Evolutionary conservation across 2,888 invertebrate genomes (phyloP).

Genomic region (Neuroscelio doddi): DNA sequence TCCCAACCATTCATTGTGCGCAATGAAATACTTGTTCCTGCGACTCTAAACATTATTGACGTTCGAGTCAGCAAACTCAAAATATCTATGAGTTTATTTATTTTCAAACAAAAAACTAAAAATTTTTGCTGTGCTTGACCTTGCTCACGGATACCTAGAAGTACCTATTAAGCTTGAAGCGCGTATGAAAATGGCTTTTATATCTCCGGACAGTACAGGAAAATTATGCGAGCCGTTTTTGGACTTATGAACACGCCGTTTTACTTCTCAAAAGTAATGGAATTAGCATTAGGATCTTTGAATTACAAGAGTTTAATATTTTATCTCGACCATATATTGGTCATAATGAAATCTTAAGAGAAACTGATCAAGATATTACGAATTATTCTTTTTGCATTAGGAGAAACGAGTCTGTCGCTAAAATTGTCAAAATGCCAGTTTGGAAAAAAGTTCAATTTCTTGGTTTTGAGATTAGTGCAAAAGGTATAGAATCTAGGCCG

Average conservation of each 20-base stretch:
- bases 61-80: no score
- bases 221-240: slow-evolving; percentile 54
- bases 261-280: slow-evolving; percentile 50
- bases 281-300: slow-evolving; percentile 19
- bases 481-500: slow-evolving; percentile 17
- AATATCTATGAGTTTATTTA: no score
- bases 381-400: slow-evolving; percentile 4
- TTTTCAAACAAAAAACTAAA: no score
- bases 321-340: slow-evolving; percentile 20
- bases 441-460: slow-evolving; percentile 18
- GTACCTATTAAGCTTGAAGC: slow-evolving; percentile 34
- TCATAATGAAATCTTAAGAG: slow-evolving; percentile 10
- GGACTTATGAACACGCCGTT: slow-evolving; percentile 55
- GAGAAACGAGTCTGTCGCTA: slow-evolving; percentile 15
- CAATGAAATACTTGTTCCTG: no score
- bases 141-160: slow-evolving; percentile 38
- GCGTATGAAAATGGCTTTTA: slow-evolving; percentile 41
- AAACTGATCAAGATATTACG: slow-evolving; percentile 6
- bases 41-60: no score
- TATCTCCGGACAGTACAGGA: slow-evolving; percentile 50
- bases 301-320: slow-evolving; percentile 20
- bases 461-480: slow-evolving; percentile 11
- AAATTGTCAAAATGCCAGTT: slow-evolving; percentile 21
- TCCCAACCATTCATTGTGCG: no score
- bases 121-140: slow-evolving; percentile 17